Evolutionary conservation across 2,888 invertebrate species (phyloP).

Genomic region (Heliothis peltigera): DNA sequence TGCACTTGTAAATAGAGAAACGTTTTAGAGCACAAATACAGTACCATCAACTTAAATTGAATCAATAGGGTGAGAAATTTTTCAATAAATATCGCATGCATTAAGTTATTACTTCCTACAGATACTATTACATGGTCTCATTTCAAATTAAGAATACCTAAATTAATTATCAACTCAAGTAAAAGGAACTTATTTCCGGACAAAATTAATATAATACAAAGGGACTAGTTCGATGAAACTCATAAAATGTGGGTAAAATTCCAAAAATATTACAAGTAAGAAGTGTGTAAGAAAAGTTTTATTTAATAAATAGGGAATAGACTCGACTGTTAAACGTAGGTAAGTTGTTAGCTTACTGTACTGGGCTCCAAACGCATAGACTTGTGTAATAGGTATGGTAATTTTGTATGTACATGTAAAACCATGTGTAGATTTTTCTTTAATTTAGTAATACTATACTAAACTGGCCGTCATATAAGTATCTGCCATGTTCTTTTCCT

Average conservation of each 20-base stretch:
- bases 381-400: conserved; percentile 74
- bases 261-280: conserved; percentile 4
- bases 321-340: conserved; percentile 31
- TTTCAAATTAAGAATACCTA: conserved; percentile 22
- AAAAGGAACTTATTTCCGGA: conserved; percentile 51
- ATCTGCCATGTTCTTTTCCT: conserved; percentile 91
- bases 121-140: conserved; percentile 10
- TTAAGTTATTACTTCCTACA: conserved; percentile 16
- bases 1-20: conserved; percentile 71
- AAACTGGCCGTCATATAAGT: conserved; percentile 93
- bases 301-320: conserved; percentile 23
- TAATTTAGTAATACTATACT: conserved; percentile 92
- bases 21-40: conserved; percentile 77
- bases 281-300: conserved; percentile 9
- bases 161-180: conserved; percentile 37
- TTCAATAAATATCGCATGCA: conserved; percentile 17
- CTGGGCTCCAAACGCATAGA: conserved; percentile 77
- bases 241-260: conserved; percentile 16
- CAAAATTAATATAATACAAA: conserved; percentile 41
- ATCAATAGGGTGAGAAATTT: conserved; percentile 18
- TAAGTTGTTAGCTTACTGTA: conserved; percentile 60
- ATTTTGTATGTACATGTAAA: conserved; percentile 89
- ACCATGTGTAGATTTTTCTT: conserved; percentile 88
- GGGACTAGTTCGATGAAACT: conserved; percentile 51
- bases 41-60: conserved; percentile 48